Evolutionary conservation across 2,888 invertebrate genomes (phyloP).

Genomic region (Pemphredon lugubris): DNA sequence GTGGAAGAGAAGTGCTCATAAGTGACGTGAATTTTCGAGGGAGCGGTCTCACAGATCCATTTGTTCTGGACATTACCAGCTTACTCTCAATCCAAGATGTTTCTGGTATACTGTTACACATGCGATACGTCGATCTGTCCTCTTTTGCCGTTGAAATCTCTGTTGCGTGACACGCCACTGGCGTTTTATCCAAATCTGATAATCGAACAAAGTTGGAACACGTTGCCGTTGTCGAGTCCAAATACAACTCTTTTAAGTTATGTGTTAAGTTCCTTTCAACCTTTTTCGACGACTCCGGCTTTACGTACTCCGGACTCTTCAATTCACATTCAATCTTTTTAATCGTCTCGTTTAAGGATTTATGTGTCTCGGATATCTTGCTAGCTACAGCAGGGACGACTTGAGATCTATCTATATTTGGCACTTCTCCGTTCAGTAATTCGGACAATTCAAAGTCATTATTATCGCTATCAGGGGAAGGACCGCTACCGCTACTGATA

Average conservation of each 20-base stretch:
- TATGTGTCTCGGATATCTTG: slow-evolving; percentile 73
- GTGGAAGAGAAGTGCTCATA: slow-evolving; percentile 76
- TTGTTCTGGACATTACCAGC: slow-evolving; percentile 85
- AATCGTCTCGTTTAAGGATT: slow-evolving; percentile 75
- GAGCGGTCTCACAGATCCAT: slow-evolving; percentile 80
- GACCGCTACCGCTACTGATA: slow-evolving; percentile 76
- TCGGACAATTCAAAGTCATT: slow-evolving; percentile 74
- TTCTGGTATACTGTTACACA: slow-evolving; percentile 88
- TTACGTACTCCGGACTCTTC: slow-evolving; percentile 66
- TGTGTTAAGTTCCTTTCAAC: slow-evolving; percentile 78
- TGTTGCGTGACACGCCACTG: slow-evolving; percentile 82
- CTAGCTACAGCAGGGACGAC: slow-evolving; percentile 55
- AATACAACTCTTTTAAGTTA: slow-evolving; percentile 78
- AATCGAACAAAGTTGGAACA: slow-evolving; percentile 86
- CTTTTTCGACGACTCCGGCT: slow-evolving; percentile 61
- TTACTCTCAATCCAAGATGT: slow-evolving; percentile 86
- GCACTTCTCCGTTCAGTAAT: slow-evolving; percentile 64
- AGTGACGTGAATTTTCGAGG: slow-evolving; percentile 71
- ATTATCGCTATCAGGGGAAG: slow-evolving; percentile 74
- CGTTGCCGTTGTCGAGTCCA: slow-evolving; percentile 77
- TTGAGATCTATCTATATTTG: slow-evolving; percentile 50
- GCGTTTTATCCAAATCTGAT: slow-evolving; percentile 89
- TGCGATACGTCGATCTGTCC: slow-evolving; percentile 81
- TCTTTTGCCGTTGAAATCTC: slow-evolving; percentile 66
- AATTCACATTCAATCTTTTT: slow-evolving; percentile 77